Evolutionary conservation across 2,888 invertebrate genomes (phyloP), one percentile per base, ranked within the genome.

Genomic region (Andrena hattorfiana): DNA sequence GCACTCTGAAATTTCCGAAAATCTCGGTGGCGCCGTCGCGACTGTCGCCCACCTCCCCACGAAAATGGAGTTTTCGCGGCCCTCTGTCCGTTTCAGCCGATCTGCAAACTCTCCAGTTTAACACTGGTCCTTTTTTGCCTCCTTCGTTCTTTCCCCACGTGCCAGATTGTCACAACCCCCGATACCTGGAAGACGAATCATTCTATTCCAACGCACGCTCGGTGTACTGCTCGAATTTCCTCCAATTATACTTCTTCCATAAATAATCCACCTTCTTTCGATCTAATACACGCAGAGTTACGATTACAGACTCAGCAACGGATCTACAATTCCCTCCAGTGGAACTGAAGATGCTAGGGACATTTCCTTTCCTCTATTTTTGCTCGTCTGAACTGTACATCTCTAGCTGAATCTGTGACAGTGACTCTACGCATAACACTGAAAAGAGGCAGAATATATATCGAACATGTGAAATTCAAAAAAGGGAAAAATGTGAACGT

Each of bases 11-110:
- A 73, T 76, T 84, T 67, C 32, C 66, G 79, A 83, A 84, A 83
- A 83, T 84, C 84, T 76, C 60, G 42, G 13, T 62, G 83, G 79
- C 83, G 83, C 78, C 84, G 75, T 62, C 75, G 72, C 83, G 83
- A 69, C 62, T 32, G 51, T 70, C 62, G 35, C 66, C 66, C 63
- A 63, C 42, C 64, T 62, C 68, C 35, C 73, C 56, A 60, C 75
- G 32, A 71, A 72, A 59, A 77, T 77, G 60, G 32, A 54, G 42
- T 73, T 71, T 56, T 54, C 76, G 42, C 56, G 74, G 78, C 63
- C 81, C 78, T 68, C 68, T 60, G 79, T 73, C 78, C 10, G 23
- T 78, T 78, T 74, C 35, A 77, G 68, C 78, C 77, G 72, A 81
- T 81, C 68, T 56, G 81, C 63, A 72, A 81, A 81, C 80, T 67